phyloP scores from a whole-genome alignment of 2,797 vertebrate species.

The Danio choprae region DNA sequence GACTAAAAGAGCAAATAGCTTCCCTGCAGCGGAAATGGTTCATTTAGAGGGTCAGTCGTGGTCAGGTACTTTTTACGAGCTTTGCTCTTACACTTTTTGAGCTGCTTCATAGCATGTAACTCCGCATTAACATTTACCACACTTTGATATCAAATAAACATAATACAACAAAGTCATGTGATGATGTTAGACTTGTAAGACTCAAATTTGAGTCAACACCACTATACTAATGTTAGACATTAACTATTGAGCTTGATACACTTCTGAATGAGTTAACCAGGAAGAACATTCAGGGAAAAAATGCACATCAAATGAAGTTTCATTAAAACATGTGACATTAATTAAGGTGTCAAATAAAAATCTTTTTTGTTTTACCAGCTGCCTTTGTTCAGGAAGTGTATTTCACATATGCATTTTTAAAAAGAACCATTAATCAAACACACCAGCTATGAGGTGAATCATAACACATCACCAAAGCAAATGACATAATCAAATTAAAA shows the following conservation, averaged over 20 bases:
- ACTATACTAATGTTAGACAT: conserved; percentile 33
- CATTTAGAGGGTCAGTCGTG: conserved; percentile 11
- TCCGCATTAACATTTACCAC: neutral
- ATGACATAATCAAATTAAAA: too few species aligned
- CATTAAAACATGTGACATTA: neutral
- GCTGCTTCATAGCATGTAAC: neutral
- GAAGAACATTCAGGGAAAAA: too few species aligned
- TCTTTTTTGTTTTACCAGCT: too few species aligned
- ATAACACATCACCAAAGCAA: neutral
- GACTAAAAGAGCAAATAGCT: conserved; percentile 29
- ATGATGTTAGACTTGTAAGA: conserved; percentile 42
- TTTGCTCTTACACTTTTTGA: conserved; percentile 5
- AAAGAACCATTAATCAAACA: neutral
- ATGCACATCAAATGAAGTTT: too few species aligned
- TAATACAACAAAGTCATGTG: neutral
- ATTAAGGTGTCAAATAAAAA: neutral
- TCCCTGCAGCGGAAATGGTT: conserved; percentile 21
- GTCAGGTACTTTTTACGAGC: conserved; percentile 25
- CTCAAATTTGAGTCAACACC: conserved; percentile 48
- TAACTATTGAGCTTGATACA: neutral
- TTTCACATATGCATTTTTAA: neutral
- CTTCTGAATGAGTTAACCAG: neutral
- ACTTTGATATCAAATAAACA: neutral
- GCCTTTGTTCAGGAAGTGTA: neutral
- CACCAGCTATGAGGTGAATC: neutral